These are phyloP conservation scores for Cylloceria caligata DNA, from an alignment of 2,888 invertebrate genomes.

Conservation along the genomic window DNA sequence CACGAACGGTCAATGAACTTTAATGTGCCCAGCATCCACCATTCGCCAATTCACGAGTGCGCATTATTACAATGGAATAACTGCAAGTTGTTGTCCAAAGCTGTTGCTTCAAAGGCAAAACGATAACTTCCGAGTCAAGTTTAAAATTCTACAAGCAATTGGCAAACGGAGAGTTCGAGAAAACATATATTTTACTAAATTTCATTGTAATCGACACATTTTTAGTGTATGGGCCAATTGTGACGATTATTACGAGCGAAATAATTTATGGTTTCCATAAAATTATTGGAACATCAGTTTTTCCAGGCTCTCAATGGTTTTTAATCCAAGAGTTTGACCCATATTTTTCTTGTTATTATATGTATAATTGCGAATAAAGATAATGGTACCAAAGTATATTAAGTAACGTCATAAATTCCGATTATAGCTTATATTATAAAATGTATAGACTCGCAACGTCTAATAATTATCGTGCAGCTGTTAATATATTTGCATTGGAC, in stretches of 20 bases:
- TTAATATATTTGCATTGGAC: background rate
- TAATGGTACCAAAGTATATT: too few relatives aligned
- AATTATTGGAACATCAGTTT: too few relatives aligned
- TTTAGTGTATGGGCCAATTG: background rate
- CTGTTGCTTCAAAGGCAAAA: background rate
- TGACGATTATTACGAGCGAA: background rate
- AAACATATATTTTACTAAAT: too few relatives aligned
- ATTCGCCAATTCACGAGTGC: conserved; percentile 1
- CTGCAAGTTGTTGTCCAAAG: background rate
- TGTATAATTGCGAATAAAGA: too few relatives aligned
- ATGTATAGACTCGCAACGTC: too few relatives aligned
- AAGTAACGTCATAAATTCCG: too few relatives aligned
- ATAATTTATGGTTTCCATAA: too few relatives aligned
- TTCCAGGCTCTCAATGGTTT: too few relatives aligned
- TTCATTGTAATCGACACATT: background rate
- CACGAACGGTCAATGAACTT: background rate
- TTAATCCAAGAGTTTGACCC: too few relatives aligned
- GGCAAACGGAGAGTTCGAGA: too few relatives aligned
- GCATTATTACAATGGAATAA: background rate
- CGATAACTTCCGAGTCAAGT: background rate
- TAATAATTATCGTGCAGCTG: background rate
- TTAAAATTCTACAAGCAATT: background rate
- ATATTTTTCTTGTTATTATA: too few relatives aligned
- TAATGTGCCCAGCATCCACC: background rate
- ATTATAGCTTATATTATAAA: too few relatives aligned